Evolutionary conservation across 2,113 vertebrate genomes (phyloP).

Genomic region (Gymnocephalus cernua): DNA sequence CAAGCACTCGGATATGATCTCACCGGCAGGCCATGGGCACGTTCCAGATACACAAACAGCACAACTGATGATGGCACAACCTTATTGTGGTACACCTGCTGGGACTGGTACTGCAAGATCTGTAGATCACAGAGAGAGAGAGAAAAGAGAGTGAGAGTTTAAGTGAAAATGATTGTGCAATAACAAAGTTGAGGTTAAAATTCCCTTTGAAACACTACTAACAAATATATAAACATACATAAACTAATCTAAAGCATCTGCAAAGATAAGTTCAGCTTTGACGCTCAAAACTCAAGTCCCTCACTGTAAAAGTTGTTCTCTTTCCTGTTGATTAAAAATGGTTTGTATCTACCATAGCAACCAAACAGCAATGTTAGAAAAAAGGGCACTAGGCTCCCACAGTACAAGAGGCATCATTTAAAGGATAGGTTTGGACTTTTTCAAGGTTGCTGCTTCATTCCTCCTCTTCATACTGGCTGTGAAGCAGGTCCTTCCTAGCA

Average conservation of each 20-base stretch:
- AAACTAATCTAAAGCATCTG: background rate
- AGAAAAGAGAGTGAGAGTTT: background rate
- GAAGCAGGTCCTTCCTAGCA: too few species aligned
- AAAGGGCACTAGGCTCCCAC: background rate
- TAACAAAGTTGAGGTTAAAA: background rate
- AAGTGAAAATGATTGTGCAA: background rate
- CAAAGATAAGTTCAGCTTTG: constrained; percentile 1
- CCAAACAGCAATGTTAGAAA: constrained; percentile 1
- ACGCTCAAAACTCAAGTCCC: background rate
- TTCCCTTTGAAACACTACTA: background rate
- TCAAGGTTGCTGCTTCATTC: background rate
- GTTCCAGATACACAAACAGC: constrained; percentile 90
- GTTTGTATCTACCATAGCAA: background rate
- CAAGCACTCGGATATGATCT: constrained; percentile 61
- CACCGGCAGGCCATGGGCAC: constrained; percentile 88
- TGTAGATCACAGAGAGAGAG: constrained; percentile 47
- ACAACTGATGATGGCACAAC: constrained; percentile 86
- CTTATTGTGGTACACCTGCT: constrained; percentile 88
- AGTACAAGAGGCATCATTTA: background rate
- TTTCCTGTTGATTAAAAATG: constrained; percentile 8
- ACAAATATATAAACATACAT: background rate
- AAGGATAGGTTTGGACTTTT: background rate
- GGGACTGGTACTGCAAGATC: constrained; percentile 87
- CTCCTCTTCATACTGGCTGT: background rate
- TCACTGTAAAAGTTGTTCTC: background rate